Base-by-base conservation (phyloP, 2,113 vertebrate species). In the Naja naja region DNA sequence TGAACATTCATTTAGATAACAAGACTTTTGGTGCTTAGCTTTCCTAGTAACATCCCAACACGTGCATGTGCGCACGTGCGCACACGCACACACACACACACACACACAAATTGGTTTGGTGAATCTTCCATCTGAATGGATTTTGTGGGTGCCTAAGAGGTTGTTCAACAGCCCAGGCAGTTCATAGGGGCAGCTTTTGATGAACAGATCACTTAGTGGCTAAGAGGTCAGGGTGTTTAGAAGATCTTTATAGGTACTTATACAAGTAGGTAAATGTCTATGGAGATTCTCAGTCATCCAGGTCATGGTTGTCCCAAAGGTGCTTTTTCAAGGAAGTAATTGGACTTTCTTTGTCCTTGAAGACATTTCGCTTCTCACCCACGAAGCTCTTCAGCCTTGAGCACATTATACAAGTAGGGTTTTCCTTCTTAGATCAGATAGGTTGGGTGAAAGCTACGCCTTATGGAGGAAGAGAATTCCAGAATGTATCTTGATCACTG, bases 71-170 rank as follows among this genome's bases (percentile, higher is more conserved):
- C 14, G 2, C 12, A 14, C 11, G 2, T 30, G n/a, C 30, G n/a
- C 14, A 16, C 3, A 0, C 1, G 3, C 6, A 23, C 55, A 53
- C 12, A 11, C 12, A 53, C 2, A 25, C 1, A 7, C 7, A 25
- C 22, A 56, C 22, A 8, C 11, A 14, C 60, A 64, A n/a, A 12
- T 11, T 64, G 60, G 1, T 64, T n/a, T 64, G 11, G 60, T 14
- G 27, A 64, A 30, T 27, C 60, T 30, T 64, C 60, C 11, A 64
- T 30, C 11, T 64, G 60, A 64, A 64, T 64, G 60, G 27, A 64
- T 64, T 64, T 64, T 64, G 27, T n/a, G 58, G 8, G 58, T 60
- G 58, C 16, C 23, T 25, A 60, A 60, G 2, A 4, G 27, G 3
- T 64, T 64, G 60, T 12, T 86, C 23, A 5, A 22, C 64, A 81